A percentile compares a stretch with the other conserved stretches of the same genome.
These are phyloP conservation scores for Drosophila dives DNA, from an alignment of 2,888 invertebrate species.

Conservation along the genomic window DNA sequence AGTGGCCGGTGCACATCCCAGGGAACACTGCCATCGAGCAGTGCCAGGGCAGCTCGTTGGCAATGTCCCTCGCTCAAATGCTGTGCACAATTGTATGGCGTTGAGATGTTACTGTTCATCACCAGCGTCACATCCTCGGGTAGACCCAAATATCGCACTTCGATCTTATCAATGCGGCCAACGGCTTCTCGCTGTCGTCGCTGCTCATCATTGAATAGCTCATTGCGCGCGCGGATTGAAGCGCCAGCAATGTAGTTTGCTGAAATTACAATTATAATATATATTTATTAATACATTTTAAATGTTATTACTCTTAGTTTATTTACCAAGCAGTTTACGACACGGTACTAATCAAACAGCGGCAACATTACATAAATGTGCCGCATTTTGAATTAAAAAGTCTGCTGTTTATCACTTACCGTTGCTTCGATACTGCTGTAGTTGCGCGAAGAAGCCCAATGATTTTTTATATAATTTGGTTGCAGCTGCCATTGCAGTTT, in stretches of 20 bases:
- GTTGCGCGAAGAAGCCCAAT: conserved; percentile 43
- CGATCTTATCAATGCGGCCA: conserved; percentile 96
- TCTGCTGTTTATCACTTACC: conserved; percentile 30
- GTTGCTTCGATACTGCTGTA: conserved; percentile 57
- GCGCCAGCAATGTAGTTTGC: conserved; percentile 34
- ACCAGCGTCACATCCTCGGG: conserved; percentile 90
- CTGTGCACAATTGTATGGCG: conserved; percentile 96
- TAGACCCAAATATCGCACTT: conserved; percentile 91
- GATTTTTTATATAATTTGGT: conserved; percentile 57
- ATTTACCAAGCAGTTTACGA: background rate
- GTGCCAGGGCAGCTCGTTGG: conserved; percentile 91
- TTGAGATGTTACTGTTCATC: conserved; percentile 97
- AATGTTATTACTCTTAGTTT: background rate
- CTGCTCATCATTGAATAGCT: conserved; percentile 91
- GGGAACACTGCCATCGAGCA: conserved; percentile 90
- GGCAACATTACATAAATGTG: conserved; percentile 60
- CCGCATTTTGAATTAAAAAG: conserved; percentile 2
- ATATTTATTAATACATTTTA: background rate
- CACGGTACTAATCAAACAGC: background rate
- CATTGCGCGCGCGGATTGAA: conserved; percentile 86
- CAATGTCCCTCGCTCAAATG: conserved; percentile 91
- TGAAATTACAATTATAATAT: conserved; percentile 11
- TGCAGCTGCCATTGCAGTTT: conserved; percentile 59
- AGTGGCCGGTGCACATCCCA: conserved; percentile 98
- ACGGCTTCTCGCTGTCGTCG: conserved; percentile 90